Conservation (phyloP, 2,113 vertebrate genomes). For the Ptychochromis oligacanthus region DNA sequence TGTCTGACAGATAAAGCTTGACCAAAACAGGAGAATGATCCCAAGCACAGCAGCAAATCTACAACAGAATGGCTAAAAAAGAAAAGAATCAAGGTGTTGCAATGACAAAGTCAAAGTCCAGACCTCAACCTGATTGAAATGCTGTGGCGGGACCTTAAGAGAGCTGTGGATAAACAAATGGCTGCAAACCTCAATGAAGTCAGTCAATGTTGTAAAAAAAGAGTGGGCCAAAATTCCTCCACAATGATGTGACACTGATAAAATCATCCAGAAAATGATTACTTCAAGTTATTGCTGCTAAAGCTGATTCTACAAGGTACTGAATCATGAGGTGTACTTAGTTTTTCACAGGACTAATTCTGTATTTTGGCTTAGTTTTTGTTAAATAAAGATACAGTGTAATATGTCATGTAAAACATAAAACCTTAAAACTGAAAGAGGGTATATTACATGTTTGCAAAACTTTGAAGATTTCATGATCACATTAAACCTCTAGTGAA, state of each 20-base stretch:
- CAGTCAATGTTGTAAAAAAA: background rate
- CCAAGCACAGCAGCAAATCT: too few species aligned
- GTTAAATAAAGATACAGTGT: background rate
- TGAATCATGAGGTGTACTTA: background rate
- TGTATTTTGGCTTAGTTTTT: background rate
- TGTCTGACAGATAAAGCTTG: background rate
- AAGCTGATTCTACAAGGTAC: background rate
- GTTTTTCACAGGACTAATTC: too few species aligned
- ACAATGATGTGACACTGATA: background rate
- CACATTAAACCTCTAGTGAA: conserved; percentile 10
- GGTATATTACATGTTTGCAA: background rate
- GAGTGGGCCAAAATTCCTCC: background rate
- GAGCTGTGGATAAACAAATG: background rate
- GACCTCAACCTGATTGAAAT: background rate
- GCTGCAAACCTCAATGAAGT: background rate
- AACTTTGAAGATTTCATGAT: background rate
- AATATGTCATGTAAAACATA: background rate
- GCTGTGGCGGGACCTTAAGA: background rate
- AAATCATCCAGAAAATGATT: background rate
- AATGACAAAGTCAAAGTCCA: background rate
- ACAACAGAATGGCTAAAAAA: too few species aligned
- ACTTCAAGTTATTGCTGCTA: background rate
- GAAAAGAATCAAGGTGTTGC: background rate
- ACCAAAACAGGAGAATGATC: too few species aligned
- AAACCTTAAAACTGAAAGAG: background rate